phyloP scores from a whole-genome alignment of 2,113 vertebrate species.

The Amphilophus citrinellus region DNA sequence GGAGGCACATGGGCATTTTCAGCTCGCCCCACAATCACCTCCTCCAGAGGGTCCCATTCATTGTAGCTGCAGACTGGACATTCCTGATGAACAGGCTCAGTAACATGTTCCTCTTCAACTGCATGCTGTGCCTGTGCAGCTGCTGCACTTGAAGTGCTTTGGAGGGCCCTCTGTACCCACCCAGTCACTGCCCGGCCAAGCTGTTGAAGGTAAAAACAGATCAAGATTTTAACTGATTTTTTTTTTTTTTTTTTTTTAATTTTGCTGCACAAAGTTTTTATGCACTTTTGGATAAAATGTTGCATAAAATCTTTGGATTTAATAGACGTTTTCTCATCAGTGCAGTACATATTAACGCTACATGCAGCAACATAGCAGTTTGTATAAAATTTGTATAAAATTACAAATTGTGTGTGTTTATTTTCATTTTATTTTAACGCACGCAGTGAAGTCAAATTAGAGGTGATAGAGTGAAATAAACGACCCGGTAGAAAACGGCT shows the following conservation, averaged over 20 bases:
- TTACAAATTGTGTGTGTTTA: background rate
- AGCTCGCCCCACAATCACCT: conserved; percentile 96
- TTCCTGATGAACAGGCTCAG: conserved; percentile 81
- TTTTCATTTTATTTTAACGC: background rate
- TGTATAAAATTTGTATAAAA: background rate
- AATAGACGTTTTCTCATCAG: background rate
- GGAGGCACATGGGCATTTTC: conserved; percentile 95
- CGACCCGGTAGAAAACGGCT: background rate
- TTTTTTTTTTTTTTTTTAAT: background rate
- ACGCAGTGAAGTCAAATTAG: background rate
- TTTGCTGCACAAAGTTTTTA: background rate
- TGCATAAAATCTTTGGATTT: conserved; percentile 4
- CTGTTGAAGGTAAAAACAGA: conserved; percentile 71
- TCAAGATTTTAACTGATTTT: background rate
- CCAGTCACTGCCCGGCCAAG: conserved; percentile 83
- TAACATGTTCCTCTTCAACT: conserved; percentile 81
- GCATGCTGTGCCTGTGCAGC: conserved; percentile 79
- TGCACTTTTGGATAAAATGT: background rate
- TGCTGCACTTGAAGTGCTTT: conserved; percentile 91
- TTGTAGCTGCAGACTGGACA: conserved; percentile 94
- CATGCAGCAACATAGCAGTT: background rate
- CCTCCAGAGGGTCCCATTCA: conserved; percentile 97
- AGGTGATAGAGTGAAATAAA: too few species aligned
- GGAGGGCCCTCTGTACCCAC: conserved; percentile 91
- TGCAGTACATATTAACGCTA: background rate